These are phyloP conservation scores for Noctua pronuba DNA, from an alignment of 2,888 invertebrate species.

Conservation along the genomic window DNA sequence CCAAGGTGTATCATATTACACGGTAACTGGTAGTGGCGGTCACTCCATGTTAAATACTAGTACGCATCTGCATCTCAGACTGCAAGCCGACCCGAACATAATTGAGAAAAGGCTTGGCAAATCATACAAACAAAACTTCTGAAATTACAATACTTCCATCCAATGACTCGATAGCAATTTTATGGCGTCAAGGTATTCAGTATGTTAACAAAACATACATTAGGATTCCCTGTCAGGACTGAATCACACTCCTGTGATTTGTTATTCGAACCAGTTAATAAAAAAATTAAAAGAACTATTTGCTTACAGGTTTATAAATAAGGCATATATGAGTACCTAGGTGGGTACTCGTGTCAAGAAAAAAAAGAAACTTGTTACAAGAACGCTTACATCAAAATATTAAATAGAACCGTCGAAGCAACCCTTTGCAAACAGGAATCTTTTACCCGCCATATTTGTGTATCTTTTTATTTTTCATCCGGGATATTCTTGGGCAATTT, in stretches of 20 bases:
- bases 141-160: neutral
- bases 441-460: slow-evolving; percentile 19
- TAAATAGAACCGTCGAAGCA: slow-evolving; percentile 36
- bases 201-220: neutral
- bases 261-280: neutral
- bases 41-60: neutral
- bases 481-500: slow-evolving; percentile 20
- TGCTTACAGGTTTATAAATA: slow-evolving; percentile 3
- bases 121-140: neutral
- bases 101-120: neutral
- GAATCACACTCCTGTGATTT: neutral
- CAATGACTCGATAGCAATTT: neutral
- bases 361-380: slow-evolving; percentile 17
- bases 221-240: neutral
- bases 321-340: neutral
- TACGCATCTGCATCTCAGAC: neutral
- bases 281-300: neutral
- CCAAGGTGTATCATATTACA: neutral
- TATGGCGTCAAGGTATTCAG: neutral
- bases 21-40: neutral
- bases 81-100: neutral
- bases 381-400: slow-evolving; percentile 35
- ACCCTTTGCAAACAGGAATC: slow-evolving; percentile 52
- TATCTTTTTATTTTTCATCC: slow-evolving; percentile 29
- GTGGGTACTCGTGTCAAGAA: neutral